Base-by-base conservation (phyloP, 2,888 invertebrate genomes). In the Drosophila aldrichi region DNA sequence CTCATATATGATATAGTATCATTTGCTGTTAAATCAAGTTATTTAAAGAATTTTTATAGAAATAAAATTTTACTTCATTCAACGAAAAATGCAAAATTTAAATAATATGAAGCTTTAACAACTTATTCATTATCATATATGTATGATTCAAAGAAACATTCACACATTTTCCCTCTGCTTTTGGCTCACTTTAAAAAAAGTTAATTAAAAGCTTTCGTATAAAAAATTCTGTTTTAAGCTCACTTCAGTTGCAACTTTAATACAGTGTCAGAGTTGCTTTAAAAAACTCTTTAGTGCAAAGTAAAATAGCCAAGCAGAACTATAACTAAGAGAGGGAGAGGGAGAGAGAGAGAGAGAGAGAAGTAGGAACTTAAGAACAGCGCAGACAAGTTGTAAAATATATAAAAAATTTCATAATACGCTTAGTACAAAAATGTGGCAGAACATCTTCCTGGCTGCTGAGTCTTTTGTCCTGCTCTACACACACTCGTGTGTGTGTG, bases 321-420 rank as follows among this genome's bases (percentile, higher is more conserved):
- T 44, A 44, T 14, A 44, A 22, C 44, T 22, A 7, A 8, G 16
- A 22, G 22, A 10, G 6, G 12, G 25, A 9, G 22, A 10, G 10
- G 12, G 38, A 22, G 38, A n/a, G 38, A 1, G 52, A 22, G 52
- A n/a, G 22, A 8, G 32, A 10, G 38, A 60, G 38, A 59, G 29
- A 51, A 48, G 36, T 51, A 48, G 22, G 34, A 76, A 72, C 62
- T 76, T 72, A 73, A 67, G 67, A 57, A 54, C 36, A 67, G 72
- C 63, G 66, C 62, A 77, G 83, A 88, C 83, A 85, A 82, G 82
- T 83, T 83, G 88, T 83, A 88, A 88, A 83, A 84, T 85, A 68
- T 78, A 81, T 87, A 79, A 84, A 81, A 83, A 88, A 83, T 84
- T 84, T 81, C 85, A 83, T 83, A 83, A 83, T 85, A 82, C 82